Conservation (phyloP, 2,888 invertebrate genomes). For the Carabus problematicus region DNA sequence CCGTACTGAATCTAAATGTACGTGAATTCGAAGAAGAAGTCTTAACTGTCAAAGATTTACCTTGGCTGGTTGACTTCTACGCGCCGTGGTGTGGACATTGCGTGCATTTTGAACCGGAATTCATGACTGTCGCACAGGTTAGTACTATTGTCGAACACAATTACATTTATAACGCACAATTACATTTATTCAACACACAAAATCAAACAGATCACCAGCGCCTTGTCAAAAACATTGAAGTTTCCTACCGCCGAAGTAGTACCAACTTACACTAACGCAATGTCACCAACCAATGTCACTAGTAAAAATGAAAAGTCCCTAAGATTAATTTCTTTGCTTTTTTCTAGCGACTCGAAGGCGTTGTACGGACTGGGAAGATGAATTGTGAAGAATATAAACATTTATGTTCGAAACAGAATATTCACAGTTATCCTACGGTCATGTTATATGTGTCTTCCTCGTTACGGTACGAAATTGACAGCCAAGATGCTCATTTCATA, state of each 20-base stretch:
- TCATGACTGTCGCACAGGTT: constrained; percentile 70
- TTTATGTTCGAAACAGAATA: constrained; percentile 63
- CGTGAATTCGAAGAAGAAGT: constrained; percentile 61
- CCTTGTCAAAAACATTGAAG: too few relatives aligned
- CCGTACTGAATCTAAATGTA: constrained; percentile 60
- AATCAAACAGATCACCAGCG: too few relatives aligned
- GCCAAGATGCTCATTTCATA: constrained; percentile 47
- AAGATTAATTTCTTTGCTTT: neutral
- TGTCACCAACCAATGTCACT: neutral
- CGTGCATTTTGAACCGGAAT: constrained; percentile 72
- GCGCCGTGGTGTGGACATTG: constrained; percentile 74
- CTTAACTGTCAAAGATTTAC: constrained; percentile 54
- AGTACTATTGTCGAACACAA: constrained; percentile 24
- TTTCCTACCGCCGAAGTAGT: neutral
- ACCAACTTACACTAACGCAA: neutral
- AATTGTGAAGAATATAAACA: constrained; percentile 67
- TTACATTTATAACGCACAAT: neutral
- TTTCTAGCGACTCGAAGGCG: constrained; percentile 61
- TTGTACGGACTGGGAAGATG: constrained; percentile 67
- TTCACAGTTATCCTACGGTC: constrained; percentile 68
- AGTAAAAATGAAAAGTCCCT: neutral
- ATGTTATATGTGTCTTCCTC: constrained; percentile 59
- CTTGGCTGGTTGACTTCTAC: constrained; percentile 72
- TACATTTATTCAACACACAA: neutral
- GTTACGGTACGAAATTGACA: constrained; percentile 51